Evolutionary conservation across 2,797 vertebrate genomes (phyloP).

Genomic region (Apodemus agrarius): DNA sequence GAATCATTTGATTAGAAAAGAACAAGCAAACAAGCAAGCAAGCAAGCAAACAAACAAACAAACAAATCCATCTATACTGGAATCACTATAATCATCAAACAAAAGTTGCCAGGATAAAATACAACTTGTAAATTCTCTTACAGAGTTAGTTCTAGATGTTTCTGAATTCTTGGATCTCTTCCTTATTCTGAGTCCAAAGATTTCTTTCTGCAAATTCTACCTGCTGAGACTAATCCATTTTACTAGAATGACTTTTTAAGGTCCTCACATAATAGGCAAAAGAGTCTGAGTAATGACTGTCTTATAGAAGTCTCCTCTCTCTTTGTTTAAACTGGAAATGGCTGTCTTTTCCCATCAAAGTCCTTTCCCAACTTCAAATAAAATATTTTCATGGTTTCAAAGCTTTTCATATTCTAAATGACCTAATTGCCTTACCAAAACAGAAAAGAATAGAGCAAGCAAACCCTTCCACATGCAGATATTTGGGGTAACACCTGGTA

Average conservation of each 20-base stretch:
- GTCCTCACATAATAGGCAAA: constrained; percentile 4
- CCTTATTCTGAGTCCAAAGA: neutral
- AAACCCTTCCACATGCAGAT: constrained; percentile 78
- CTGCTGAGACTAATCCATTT: neutral
- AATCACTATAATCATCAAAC: neutral
- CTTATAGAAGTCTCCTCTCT: constrained; percentile 53
- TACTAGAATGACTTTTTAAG: neutral
- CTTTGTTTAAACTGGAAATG: constrained; percentile 79
- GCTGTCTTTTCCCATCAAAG: constrained; percentile 78
- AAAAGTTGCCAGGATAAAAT: neutral
- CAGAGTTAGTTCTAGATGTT: neutral
- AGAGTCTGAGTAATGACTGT: constrained; percentile 4
- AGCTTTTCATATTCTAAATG: constrained; percentile 81
- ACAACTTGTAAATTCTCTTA: neutral
- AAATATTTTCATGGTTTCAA: constrained; percentile 81
- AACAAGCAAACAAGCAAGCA: neutral
- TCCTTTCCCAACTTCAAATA: constrained; percentile 81
- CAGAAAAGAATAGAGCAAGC: constrained; percentile 82
- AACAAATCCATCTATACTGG: neutral
- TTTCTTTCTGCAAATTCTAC: neutral
- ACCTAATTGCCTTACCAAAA: constrained; percentile 82
- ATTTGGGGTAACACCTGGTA: constrained; percentile 82
- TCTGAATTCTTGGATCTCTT: neutral
- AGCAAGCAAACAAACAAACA: neutral
- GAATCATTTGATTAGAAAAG: constrained; percentile 27